Percentiles rank a stretch among this genome's conserved stretches.
phyloP scores from a whole-genome alignment of 2,113 vertebrate genomes.

The Zosterops borbonicus region DNA sequence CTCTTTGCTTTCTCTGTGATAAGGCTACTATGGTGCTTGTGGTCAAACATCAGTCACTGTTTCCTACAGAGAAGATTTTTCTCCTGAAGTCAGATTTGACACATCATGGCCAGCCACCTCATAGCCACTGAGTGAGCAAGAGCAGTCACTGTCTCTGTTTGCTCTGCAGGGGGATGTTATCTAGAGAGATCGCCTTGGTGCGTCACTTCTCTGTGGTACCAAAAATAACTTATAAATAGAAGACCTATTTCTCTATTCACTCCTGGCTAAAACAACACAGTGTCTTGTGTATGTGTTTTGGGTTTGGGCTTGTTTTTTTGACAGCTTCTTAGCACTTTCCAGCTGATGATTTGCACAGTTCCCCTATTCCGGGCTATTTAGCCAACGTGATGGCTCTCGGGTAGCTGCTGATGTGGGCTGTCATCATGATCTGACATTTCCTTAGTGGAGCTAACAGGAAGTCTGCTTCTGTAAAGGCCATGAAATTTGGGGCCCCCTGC shows the following conservation, averaged over 20 bases:
- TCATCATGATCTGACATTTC: constrained; percentile 17
- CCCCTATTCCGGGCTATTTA: background rate
- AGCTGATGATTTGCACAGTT: constrained; percentile 33
- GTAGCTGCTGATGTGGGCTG: constrained; percentile 6
- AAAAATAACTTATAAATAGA: background rate
- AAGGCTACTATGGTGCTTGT: background rate
- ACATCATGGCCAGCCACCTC: background rate
- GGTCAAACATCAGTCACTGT: background rate
- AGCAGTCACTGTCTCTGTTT: background rate
- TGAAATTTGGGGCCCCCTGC: background rate
- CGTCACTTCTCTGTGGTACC: background rate
- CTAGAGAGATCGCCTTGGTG: background rate
- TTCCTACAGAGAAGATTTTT: background rate
- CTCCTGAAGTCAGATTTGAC: background rate
- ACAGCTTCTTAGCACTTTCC: constrained; percentile 47
- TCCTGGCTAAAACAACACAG: background rate
- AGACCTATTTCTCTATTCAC: background rate
- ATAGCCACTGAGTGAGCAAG: background rate
- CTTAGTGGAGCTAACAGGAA: background rate
- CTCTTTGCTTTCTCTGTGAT: background rate
- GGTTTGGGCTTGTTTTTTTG: background rate
- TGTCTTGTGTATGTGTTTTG: background rate
- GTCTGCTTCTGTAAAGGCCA: background rate
- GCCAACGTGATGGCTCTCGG: background rate
- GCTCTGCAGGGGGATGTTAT: background rate